Evolutionary conservation across 2,797 vertebrate species (phyloP), one percentile per base, ranked within the genome.

Genomic region (Labeo calbasu): DNA sequence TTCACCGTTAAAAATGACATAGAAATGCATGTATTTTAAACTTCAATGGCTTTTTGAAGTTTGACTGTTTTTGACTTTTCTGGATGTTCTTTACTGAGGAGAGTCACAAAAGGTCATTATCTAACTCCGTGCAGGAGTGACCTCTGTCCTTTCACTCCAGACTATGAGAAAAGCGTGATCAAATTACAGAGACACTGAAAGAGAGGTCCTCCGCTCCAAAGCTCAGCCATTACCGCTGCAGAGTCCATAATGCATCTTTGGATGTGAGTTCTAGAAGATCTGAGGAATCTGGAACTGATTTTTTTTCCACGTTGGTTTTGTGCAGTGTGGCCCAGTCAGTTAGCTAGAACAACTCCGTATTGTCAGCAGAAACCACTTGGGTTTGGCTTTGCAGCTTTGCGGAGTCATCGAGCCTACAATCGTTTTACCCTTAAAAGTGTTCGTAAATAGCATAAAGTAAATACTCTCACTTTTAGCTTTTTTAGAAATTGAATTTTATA

Each of bases 371-470:
- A 82, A 53, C 69, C 73, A 51, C 53, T 82, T 59, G 77, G 51
- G 61, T 72, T 78, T 87, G 70, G 81, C 63, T 43, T 71, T 79
- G 57, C 28, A 73, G 21, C 66, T n/a, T 25, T 23, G 51, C 19
- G 21, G 77, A 65, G 48, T 80, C 46, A 83, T 23, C 50, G 59
- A 61, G 63, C 40, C 19, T 50, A 79, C 21, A 63, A 32, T 55
- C 36, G 5, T 50, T 84, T 85, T 53, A 63, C 61, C 50, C 79
- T 71, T 9, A 51, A 69, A 55, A 72, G 79, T 73, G 8, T 87
- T 86, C 53, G 55, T 57, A 79, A 88, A 87, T 86, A 87, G 82
- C 69, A 80, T 71, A 79, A 87, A 80, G 71, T 70, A 85, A 89
- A 87, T 80, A 81, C 43, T 5, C 9, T n/a, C 77, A 19, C 48